Evolutionary conservation across 2,797 vertebrate genomes (phyloP), one percentile per base, ranked within the genome.

Genomic region (Aplochiton taeniatus): DNA sequence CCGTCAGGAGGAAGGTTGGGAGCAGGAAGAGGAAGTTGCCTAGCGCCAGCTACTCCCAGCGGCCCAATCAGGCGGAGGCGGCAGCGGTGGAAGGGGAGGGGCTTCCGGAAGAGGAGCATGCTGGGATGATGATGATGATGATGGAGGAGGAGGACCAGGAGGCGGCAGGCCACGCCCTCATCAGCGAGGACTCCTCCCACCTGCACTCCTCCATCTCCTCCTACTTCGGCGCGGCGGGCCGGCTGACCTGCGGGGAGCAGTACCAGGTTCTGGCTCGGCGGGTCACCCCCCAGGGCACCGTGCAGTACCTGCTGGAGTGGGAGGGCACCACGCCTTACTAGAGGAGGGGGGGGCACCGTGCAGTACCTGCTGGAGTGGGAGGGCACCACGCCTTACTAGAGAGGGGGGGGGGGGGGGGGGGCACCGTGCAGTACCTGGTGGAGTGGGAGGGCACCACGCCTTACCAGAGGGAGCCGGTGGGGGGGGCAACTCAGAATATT

Each of bases 291-390:
- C 94, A 96, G 76, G 96, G 97, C n/a, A 94, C 93, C 55, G 95
- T 97, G 53, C 96, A 98, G 88, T 98, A 98, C 85, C 90, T 98
- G 73, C 89, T 98, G 81, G 95, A 98, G 89, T 98, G 97, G 97
- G 96, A 98, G 83, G 95, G 96, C 53, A 93, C 94, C 0, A 96
- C 96, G 1, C 95, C 96, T 0, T 98, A 95, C 84, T 98, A 96
- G 45, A 16, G 47, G 31, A 12, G 19, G 4, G 54, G 14, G n/a
- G n/a, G n/a, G n/a, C n/a, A n/a, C n/a, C n/a, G n/a, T n/a, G n/a
- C n/a, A n/a, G n/a, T n/a, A n/a, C n/a, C n/a, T n/a, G n/a, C n/a
- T n/a, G 54, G 14, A 45, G 11, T 13, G 97, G 97, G 96, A 98
- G 83, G 95, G 96, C 53, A 93, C 94, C 0, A 96, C 96, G 1